Evolutionary conservation across 2,888 invertebrate species (phyloP).

Genomic region (Minunthozetes semirufus): DNA sequence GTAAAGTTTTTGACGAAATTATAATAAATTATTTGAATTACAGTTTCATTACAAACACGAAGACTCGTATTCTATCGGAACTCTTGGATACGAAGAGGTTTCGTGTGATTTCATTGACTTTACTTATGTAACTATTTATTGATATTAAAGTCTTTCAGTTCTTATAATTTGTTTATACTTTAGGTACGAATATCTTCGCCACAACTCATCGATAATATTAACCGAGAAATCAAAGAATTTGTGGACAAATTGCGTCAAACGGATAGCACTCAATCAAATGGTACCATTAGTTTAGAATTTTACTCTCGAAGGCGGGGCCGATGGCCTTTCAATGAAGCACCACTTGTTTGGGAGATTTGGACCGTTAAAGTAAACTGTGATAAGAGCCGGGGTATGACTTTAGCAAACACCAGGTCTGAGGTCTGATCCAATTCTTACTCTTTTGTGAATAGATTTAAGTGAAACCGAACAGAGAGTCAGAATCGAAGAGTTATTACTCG

Average conservation of each 20-base stretch:
- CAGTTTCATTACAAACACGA: conserved; percentile 84
- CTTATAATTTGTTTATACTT: conserved; percentile 34
- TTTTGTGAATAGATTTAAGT: not conserved
- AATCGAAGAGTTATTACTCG: conserved; percentile 36
- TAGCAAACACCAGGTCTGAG: not conserved
- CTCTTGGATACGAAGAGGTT: conserved; percentile 89
- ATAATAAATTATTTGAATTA: conserved; percentile 37
- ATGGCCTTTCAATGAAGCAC: conserved; percentile 81
- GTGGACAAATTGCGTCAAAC: conserved; percentile 48
- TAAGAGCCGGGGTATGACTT: not conserved
- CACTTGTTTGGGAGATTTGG: conserved; percentile 84
- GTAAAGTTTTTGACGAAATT: not conserved
- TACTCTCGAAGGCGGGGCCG: conserved; percentile 60
- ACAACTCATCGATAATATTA: conserved; percentile 50
- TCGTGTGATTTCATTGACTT: conserved; percentile 97
- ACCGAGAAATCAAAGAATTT: conserved; percentile 61
- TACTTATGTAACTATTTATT: conserved; percentile 65
- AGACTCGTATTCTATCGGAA: conserved; percentile 89
- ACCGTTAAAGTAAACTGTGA: conserved; percentile 64
- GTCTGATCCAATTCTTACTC: no score
- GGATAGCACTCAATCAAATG: conserved; percentile 44
- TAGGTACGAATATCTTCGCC: conserved; percentile 76
- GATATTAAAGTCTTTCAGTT: not conserved
- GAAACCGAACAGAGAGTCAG: not conserved
- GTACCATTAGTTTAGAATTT: conserved; percentile 80